Evolutionary conservation across 2,113 vertebrate genomes (phyloP), one percentile per base, ranked within the genome.

Genomic region (Corvus cornix): DNA sequence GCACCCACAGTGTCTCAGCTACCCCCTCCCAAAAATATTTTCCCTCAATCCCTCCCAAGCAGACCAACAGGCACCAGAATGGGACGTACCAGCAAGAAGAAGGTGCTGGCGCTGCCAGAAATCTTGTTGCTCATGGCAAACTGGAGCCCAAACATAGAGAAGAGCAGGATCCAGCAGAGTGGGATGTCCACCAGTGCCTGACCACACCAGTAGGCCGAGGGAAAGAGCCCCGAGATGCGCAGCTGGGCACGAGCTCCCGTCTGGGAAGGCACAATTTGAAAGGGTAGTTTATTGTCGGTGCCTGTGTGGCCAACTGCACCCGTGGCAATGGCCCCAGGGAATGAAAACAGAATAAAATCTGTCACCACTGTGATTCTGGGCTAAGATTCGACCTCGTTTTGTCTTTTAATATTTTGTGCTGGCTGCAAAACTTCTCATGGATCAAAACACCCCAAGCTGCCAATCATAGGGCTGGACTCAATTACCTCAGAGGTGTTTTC

Each of bases 171-270:
- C 97, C 98, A 98, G 95, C 96, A 98, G 78, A 99, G 96, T 0
- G 98, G 98, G 64, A 99, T 60, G 76, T 99, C 99, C 80, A 99
- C 98, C 21, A 98, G 96, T 0, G 98, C 99, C 95, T 98, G 98
- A 9, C 99, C 99, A 7, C 98, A 98, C 99, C 99, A 99, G 97
- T 99, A 99, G 0, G 99, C 98, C 0, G 99, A 99, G 4, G 99
- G 99, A 4, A 98, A 53, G 90, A 99, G 96, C n/a, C 99, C 99
- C 0, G 99, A 99, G 89, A 98, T 96, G 33, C 98, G 62, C n/a
- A 99, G 97, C 4, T 98, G 99, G 8, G 98, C 98, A 24, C 97
- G 97, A 94, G 98, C 98, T 97, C 98, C 98, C 30, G 94, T 97
- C 99, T 99, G 92, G 53, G 35, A 79, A 90, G n/a, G 37, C 23